These are phyloP conservation scores for Gerris buenoi DNA, from an alignment of 1,140 invertebrate species.

Conservation along the genomic window DNA sequence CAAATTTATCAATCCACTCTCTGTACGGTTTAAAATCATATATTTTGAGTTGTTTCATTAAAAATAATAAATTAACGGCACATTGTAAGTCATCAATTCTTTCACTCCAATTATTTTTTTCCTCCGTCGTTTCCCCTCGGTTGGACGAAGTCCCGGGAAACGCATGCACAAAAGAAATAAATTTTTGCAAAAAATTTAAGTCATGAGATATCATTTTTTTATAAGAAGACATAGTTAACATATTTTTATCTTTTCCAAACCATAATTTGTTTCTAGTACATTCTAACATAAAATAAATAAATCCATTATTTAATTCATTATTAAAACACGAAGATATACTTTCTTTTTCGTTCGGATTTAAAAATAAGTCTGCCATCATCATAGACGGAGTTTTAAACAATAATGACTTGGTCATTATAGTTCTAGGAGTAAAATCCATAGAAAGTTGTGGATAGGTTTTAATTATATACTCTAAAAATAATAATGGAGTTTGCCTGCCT, in stretches of 20 bases:
- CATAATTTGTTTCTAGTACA: not conserved
- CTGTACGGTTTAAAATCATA: not conserved
- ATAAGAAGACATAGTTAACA: not conserved
- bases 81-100: not conserved
- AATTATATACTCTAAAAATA: not conserved
- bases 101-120: not conserved
- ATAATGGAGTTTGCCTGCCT: not conserved
- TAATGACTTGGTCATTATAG: not conserved
- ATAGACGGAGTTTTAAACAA: not conserved
- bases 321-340: not conserved
- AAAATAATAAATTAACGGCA: not conserved
- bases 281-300: not conserved
- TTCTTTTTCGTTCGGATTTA: not conserved
- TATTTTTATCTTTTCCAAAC: not conserved
- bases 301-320: not conserved
- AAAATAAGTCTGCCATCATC: not conserved
- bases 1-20: not conserved
- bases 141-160: not conserved
- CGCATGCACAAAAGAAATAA: not conserved
- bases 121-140: not conserved
- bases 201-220: not conserved
- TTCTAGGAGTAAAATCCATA: not conserved
- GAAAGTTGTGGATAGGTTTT: not conserved
- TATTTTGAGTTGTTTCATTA: not conserved
- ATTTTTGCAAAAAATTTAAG: not conserved